These are phyloP conservation scores for Temnothorax rugatulus DNA, from an alignment of 2,888 invertebrate species.

Conservation along the genomic window DNA sequence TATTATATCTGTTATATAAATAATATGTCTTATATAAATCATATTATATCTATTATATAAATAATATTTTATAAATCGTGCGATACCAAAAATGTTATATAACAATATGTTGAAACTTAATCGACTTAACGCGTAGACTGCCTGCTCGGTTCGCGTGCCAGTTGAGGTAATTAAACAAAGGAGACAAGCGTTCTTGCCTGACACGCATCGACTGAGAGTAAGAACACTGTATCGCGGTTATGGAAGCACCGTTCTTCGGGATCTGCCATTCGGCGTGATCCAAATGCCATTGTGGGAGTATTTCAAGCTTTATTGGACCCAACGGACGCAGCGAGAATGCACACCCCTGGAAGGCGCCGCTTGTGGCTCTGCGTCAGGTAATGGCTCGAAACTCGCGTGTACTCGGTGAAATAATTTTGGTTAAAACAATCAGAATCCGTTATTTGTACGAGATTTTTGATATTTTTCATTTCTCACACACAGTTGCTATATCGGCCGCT, in stretches of 20 bases:
- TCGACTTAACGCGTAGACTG: conserved; percentile 88
- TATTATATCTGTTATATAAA: neutral
- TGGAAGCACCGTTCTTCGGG: conserved; percentile 91
- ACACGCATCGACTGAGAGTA: conserved; percentile 84
- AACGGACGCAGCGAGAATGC: conserved; percentile 82
- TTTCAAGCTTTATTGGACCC: conserved; percentile 90
- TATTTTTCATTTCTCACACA: conserved; percentile 77
- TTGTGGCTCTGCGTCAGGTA: conserved; percentile 95
- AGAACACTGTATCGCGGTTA: conserved; percentile 91
- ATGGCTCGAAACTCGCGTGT: neutral
- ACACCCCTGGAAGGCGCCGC: conserved; percentile 92
- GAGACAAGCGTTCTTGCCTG: conserved; percentile 90
- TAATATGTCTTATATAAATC: too few relatives aligned
- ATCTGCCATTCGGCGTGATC: conserved; percentile 97
- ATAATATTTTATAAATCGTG: neutral
- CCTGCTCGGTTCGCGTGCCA: conserved; percentile 97
- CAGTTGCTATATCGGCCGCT: conserved; percentile 93
- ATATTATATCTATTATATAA: neutral
- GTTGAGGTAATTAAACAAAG: conserved; percentile 98
- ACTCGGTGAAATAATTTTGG: conserved; percentile 1
- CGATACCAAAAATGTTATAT: neutral
- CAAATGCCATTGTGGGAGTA: conserved; percentile 99
- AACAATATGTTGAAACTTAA: neutral
- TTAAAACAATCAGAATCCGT: neutral
- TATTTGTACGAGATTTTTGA: neutral